Evolutionary conservation across 2,113 vertebrate genomes (phyloP), one percentile per base, ranked within the genome.

Genomic region (Atractosteus spatula): DNA sequence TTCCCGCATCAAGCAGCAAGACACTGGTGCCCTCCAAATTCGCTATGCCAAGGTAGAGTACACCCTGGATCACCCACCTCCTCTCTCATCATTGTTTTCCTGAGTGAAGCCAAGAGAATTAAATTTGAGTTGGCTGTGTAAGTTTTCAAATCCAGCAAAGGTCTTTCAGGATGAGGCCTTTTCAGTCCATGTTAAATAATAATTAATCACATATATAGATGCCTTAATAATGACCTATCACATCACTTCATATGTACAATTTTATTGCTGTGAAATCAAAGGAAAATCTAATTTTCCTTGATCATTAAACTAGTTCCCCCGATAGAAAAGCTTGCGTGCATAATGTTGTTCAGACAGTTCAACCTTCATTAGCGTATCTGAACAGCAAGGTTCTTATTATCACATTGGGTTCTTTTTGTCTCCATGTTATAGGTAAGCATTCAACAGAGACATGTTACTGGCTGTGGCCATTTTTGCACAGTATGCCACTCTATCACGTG

Each of bases 1-100:
- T 81, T 97, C 96, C 41, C 93, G 97, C 41, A 90, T 99, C 83
- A 98, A 96, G 79, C 96, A 95, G 81, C 79, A 96, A 80, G 97
- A 99, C 80, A 92, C 89, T 0, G 96, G 97, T 1, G 87, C 91
- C 0, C 84, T 99, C 70, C 97, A 99, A 90, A 97, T 99, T 74
- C 91, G 97, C 81, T 99, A 98, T 0, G 94, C 94, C 62, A 99
- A 99, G 97, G 97, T 99, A 90, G 41, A 42, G 4, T 72, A 29
- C n/a, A 54, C 17, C 6, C 4, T n/a, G 17, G 17, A 29, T 29
- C 17, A 17, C 4, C 16, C 64, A 55, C n/a, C 41, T 7, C 43
- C 68, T 44, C 68, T 68, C 55, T 29, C 17, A 29, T 29, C 17
- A 29, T 29, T 29, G 17, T 29, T 29, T 29, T 29, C 47, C 47